Base-by-base conservation (phyloP, 1,140 invertebrate genomes). In the Pseudomyrmex dendroicus region DNA sequence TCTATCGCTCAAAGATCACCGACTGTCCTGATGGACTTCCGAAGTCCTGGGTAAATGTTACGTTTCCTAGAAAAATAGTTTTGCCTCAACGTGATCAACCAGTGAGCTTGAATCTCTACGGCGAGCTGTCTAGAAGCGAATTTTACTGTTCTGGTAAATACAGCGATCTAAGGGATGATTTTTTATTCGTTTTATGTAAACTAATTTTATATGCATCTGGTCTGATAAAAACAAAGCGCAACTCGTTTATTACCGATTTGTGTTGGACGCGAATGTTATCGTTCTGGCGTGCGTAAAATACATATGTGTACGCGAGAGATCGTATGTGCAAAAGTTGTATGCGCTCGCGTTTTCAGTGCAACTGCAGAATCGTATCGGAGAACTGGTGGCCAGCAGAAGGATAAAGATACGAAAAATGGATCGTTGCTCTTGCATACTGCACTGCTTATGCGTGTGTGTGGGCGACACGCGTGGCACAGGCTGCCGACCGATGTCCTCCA, bases 351-450 rank as follows among this genome's bases (percentile, higher is more conserved):
- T 67, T 84, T 25, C 72, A 90, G 91, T 94, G 50, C 90, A 93
- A 83, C 91, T 94, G n/a, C 64, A 93, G 13, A 95, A 95, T 84
- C 66, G 85, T 35, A 89, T 92, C 54, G 82, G 91, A 17, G 92
- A 94, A 85, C 56, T 94, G 61, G 86, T 95, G 1, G 95, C 95
- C 3, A 86, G 89, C 9, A 90, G 95, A 15, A 85, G 90, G 57
- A 92, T 95, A 52, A 85, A 91, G 50, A 91, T 95, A 20, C 86
- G 91, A 68, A 93, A 89, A 72, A 84, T 82, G 73, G 93, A 95
- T 82, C 88, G 93, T 62, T 95, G 95, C 89, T 91, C 93, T 70
- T 95, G 95, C 83, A 87, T 92, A 3, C 92, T 94, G 93, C 93
- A 94, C 77, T 95, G 94, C 83, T 76, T 89, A 48, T 95, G 95